These are phyloP conservation scores for Ctena decussata DNA, from an alignment of 2,888 invertebrate species.

Conservation along the genomic window DNA sequence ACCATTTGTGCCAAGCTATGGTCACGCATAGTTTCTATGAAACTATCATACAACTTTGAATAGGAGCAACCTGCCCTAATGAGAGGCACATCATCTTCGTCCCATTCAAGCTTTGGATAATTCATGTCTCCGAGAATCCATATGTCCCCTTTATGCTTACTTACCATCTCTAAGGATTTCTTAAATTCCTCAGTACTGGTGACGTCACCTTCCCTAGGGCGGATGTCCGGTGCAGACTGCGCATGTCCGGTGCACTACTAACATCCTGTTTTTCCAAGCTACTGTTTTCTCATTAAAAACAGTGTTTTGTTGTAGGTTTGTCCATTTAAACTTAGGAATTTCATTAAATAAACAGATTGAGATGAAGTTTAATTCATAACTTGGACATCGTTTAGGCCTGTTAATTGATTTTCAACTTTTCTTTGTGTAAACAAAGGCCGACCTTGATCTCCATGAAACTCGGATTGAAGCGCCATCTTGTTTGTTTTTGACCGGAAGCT, in stretches of 20 bases:
- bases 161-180: too few species aligned
- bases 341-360: background rate
- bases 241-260: background rate
- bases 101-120: too few species aligned
- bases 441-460: background rate
- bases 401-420: background rate
- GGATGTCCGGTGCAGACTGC: background rate
- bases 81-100: too few species aligned
- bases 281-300: background rate
- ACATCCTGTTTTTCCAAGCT: background rate
- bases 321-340: background rate
- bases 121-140: too few species aligned
- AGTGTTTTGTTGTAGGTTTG: background rate
- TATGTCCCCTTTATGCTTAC: too few species aligned
- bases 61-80: too few species aligned
- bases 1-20: too few species aligned
- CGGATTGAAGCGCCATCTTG: background rate
- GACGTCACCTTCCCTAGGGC: too few species aligned
- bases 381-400: background rate
- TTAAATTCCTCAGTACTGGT: too few species aligned
- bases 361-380: slow-evolving; percentile 4
- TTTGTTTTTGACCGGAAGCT: background rate
- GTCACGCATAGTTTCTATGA: too few species aligned
- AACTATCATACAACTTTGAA: too few species aligned
- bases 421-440: background rate